Evolutionary conservation across 2,113 vertebrate genomes (phyloP).

Genomic region (Amphilophus citrinellus): DNA sequence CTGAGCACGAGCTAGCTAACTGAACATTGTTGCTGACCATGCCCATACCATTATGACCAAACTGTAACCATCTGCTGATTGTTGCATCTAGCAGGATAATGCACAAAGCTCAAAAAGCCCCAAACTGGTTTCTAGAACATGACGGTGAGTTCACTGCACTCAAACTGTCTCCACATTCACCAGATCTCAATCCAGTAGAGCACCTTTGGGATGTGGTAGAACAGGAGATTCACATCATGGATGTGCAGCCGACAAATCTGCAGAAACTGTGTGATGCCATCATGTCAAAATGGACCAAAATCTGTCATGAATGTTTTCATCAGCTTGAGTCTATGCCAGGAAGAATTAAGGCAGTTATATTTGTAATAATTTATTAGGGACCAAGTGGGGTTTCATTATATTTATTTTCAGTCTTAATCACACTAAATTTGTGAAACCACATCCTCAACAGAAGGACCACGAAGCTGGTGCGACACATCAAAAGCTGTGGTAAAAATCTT

Average conservation of each 20-base stretch:
- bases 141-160: background rate
- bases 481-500: fast-evolving
- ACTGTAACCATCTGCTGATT: background rate
- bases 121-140: background rate
- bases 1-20: background rate
- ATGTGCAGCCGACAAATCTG: background rate
- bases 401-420: too few relatives aligned
- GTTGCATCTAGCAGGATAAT: background rate
- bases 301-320: too few relatives aligned
- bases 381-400: too few relatives aligned
- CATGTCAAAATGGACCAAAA: too few relatives aligned
- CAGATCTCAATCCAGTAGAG: background rate
- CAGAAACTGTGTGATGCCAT: too few relatives aligned
- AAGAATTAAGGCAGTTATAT: too few relatives aligned
- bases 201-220: background rate
- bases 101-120: background rate
- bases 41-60: background rate
- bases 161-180: background rate
- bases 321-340: too few relatives aligned
- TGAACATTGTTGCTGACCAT: fast-evolving
- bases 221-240: fast-evolving
- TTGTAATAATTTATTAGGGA: too few relatives aligned
- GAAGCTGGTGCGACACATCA: too few relatives aligned
- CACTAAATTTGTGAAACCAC: too few relatives aligned
- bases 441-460: too few relatives aligned